Evolutionary conservation across 2,888 invertebrate species (phyloP).

Genomic region (Drosophila mulleri): DNA sequence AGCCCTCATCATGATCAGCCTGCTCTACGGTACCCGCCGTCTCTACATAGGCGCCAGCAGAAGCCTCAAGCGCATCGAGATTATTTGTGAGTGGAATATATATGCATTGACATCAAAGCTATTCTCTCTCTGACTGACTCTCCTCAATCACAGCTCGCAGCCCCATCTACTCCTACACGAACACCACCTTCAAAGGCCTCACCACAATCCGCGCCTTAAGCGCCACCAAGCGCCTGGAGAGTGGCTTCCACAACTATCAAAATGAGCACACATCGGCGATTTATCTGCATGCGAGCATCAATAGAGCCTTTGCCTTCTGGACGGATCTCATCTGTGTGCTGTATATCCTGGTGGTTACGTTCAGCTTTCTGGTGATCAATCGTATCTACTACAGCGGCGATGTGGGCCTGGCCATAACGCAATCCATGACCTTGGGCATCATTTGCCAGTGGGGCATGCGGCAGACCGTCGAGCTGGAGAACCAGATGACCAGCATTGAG

Average conservation of each 20-base stretch:
- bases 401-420: slow-evolving; percentile 90
- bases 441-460: slow-evolving; percentile 94
- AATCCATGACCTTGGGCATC: slow-evolving; percentile 89
- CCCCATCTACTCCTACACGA: slow-evolving; percentile 92
- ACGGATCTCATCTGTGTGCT: slow-evolving; percentile 94
- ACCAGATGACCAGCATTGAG: slow-evolving; percentile 94
- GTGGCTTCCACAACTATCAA: slow-evolving; percentile 88
- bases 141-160: slow-evolving; percentile 88
- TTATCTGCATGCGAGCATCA: slow-evolving; percentile 92
- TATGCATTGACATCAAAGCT: not conserved
- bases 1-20: slow-evolving; percentile 87
- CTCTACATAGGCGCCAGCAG: slow-evolving; percentile 86
- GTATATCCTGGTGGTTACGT: slow-evolving; percentile 93
- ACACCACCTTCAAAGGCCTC: slow-evolving; percentile 91
- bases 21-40: slow-evolving; percentile 87
- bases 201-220: slow-evolving; percentile 91
- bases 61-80: slow-evolving; percentile 86
- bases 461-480: slow-evolving; percentile 94
- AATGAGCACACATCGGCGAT: slow-evolving; percentile 90
- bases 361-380: slow-evolving; percentile 91
- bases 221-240: slow-evolving; percentile 87
- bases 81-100: slow-evolving; percentile 78
- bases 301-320: slow-evolving; percentile 97
- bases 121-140: not conserved
- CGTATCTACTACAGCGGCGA: slow-evolving; percentile 86